Percentiles rank a stretch among this genome's conserved stretches.
phyloP scores from a whole-genome alignment of 2,113 vertebrate species.

The Phaetusa simplex region DNA sequence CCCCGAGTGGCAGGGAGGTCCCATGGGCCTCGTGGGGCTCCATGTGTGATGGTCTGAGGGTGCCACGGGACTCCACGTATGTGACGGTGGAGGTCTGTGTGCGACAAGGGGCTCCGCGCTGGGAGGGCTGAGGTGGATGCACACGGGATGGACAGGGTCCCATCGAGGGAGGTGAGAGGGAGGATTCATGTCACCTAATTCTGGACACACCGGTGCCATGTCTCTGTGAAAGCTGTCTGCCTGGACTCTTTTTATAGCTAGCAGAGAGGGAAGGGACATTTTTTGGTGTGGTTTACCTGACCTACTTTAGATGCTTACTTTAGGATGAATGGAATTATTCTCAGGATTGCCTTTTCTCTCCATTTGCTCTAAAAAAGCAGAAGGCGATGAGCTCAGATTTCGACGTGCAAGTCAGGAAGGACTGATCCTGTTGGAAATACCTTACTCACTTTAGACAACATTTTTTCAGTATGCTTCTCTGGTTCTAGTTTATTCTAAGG shows the following conservation, averaged over 20 bases:
- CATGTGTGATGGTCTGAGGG: fast-evolving
- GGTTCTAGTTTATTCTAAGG: not conserved
- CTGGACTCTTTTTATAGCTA: not conserved
- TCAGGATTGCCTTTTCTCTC: not conserved
- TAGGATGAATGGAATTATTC: not conserved
- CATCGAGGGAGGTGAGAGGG: fast-evolving
- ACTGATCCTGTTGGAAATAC: not conserved
- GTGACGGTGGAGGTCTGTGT: not conserved
- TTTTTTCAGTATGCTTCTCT: not conserved
- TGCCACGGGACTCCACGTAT: fast-evolving
- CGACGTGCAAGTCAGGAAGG: not conserved
- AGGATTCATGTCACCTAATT: fast-evolving
- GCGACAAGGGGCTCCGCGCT: fast-evolving
- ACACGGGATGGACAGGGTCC: fast-evolving
- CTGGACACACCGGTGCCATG: fast-evolving
- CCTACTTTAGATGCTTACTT: not conserved
- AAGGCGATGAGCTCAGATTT: not conserved
- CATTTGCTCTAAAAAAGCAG: not conserved
- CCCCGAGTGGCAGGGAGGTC: not conserved
- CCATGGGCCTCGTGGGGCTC: fast-evolving
- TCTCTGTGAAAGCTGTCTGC: not conserved
- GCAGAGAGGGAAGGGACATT: not conserved
- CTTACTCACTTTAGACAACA: not conserved
- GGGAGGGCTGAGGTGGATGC: not conserved
- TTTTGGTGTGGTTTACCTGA: not conserved